Evolutionary conservation across 2,888 invertebrate genomes (phyloP), one percentile per base, ranked within the genome.

Genomic region (Trissonchulus sp.): DNA sequence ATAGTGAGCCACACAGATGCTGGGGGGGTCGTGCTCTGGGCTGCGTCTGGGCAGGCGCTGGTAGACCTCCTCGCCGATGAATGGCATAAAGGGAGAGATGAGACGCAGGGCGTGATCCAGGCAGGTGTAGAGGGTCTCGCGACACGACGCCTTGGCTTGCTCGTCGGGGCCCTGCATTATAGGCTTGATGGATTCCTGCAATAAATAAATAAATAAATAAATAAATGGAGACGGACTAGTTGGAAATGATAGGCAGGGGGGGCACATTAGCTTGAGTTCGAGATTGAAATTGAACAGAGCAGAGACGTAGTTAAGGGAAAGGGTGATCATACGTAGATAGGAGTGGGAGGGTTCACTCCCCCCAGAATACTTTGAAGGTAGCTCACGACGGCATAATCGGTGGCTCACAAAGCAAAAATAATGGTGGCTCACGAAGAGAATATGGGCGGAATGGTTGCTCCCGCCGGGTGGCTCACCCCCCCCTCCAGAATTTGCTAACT

Each of bases 61-160:
- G 88, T 90, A 99, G 79, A 99, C 87, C 86, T 99, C 98, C 86
- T 98, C 96, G 0, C 93, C 91, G 78, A 99, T 89, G 85, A 92
- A 94, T 0, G 99, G 99, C 99, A 99, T 99, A 85, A 98, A 93
- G 0, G 99, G 99, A 78, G 93, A 91, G 28, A 99, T 88, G 75
- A 95, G 88, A 77, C 93, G 90, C 38, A 99, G 88, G 0, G 93
- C 95, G 2, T 89, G 88, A 82, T 97, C 93, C 71, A 99, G 86
- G 60, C 91, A 91, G 0, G 90, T 90, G 85, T 92, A 92, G 1
- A 99, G 88, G 0, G 92, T 90, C 79, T 89, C 89, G 34, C 91
- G 89, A 0, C 91, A 91, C 1, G 63, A 88, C 15, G 80, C 88
- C 8, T 88, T 87, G 78, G 89, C 89, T 76, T 88, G 87, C 0